Evolutionary conservation across 2,113 vertebrate species (phyloP), one percentile per base, ranked within the genome.

Genomic region (Paradoxurus hermaphroditus): DNA sequence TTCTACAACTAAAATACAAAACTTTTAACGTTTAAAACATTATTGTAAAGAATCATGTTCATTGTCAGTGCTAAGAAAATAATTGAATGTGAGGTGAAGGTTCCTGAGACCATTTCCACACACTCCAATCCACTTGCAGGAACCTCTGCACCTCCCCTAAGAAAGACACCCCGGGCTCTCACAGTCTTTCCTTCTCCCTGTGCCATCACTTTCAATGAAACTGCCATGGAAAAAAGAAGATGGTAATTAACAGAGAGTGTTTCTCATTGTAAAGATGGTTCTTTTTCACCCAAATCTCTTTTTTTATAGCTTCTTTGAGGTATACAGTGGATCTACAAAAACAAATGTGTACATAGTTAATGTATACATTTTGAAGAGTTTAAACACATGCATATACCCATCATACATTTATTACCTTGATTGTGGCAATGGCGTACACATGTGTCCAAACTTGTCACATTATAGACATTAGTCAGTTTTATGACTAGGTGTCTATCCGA

Each of bases 401-500:
- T 53, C 67, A n/a, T 67, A 53, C 2, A 2, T 41, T 73, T 65
- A 75, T 41, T 75, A 12, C 21, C 3, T 95, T 36, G 21, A 73
- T 31, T 49, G 36, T 75, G 56, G 56, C 72, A 11, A 59, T 78
- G 5, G 51, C 51, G 19, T 51, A 27, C 27, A 27, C 39, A 34
- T 63, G 16, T 23, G 7, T 53, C n/a, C 29, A 72, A 29, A 51
- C 16, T 63, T 73, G 73, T 6, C 27, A 21, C 12, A 36, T 29
- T 12, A 34, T 41, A 44, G 9, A n/a, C n/a, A 73, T n/a, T 15
- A 72, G 11, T n/a, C 63, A 65, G 29, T 77, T 92, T 88, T 14
- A 13, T 29, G 19, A 2, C 56, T 70, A 23, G 6, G 1, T 49
- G 1, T 34, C 78, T 70, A 13, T 0, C 39, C 1, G 0, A 3